Evolutionary conservation across 1,140 invertebrate species (phyloP).

Genomic region (Bombus affinis): DNA sequence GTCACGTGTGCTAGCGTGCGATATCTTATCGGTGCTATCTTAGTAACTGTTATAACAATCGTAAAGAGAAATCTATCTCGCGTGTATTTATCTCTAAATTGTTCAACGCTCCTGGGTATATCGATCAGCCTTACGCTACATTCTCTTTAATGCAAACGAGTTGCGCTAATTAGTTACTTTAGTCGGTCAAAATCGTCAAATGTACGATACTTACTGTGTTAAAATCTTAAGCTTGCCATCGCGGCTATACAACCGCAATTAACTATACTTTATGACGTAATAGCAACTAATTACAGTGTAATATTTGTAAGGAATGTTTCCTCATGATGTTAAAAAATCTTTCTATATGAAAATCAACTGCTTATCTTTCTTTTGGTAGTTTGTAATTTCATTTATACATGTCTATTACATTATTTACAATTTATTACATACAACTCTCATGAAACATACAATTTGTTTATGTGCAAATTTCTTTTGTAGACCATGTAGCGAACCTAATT

Average conservation of each 20-base stretch:
- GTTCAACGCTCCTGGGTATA: background rate
- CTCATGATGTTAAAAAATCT: background rate
- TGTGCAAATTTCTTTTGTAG: background rate
- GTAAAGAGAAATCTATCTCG: slow-evolving; percentile 24
- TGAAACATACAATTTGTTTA: background rate
- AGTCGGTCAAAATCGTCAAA: background rate
- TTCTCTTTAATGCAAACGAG: background rate
- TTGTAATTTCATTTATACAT: background rate
- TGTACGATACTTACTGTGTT: background rate
- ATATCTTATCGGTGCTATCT: slow-evolving; percentile 28
- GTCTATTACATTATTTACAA: no score
- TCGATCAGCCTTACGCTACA: background rate
- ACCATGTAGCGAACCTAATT: no score
- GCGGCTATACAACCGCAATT: background rate
- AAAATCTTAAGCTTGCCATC: background rate
- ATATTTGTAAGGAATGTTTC: background rate
- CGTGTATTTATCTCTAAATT: slow-evolving; percentile 30
- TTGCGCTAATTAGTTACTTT: background rate
- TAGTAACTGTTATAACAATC: slow-evolving; percentile 49
- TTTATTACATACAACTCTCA: background rate
- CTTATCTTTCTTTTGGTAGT: background rate
- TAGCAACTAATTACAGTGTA: background rate
- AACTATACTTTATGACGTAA: background rate
- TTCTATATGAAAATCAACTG: background rate
- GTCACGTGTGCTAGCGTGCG: background rate